Conservation (phyloP, 2,888 invertebrate species). For the Drosophila lutescens region DNA sequence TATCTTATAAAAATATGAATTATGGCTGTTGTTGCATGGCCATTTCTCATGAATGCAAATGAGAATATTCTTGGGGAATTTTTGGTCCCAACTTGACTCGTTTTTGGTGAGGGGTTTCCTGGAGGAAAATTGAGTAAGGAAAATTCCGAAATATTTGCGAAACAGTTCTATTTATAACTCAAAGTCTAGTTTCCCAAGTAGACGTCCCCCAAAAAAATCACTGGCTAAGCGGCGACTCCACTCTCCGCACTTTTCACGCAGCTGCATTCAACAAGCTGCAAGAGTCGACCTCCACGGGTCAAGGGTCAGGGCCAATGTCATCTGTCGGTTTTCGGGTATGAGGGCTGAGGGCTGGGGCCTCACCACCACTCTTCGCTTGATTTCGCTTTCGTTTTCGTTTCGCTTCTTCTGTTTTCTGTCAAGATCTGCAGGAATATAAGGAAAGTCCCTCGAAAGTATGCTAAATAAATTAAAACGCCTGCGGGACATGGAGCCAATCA, state of each 20-base stretch:
- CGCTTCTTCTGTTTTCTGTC: neutral
- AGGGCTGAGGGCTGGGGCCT: slow-evolving; percentile 18
- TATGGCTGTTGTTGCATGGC: too few relatives aligned
- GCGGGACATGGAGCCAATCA: slow-evolving; percentile 7
- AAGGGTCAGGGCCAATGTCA: slow-evolving; percentile 64
- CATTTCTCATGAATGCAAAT: too few relatives aligned
- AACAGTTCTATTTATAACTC: too few relatives aligned
- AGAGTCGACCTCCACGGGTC: slow-evolving; percentile 56
- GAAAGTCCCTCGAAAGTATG: slow-evolving; percentile 1
- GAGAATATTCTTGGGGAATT: too few relatives aligned
- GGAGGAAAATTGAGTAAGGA: neutral
- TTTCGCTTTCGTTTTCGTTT: slow-evolving; percentile 4
- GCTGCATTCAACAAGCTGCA: slow-evolving; percentile 69
- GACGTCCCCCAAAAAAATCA: neutral
- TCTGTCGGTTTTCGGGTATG: slow-evolving; percentile 18
- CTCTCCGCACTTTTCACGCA: neutral
- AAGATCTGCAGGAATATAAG: neutral
- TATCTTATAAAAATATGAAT: neutral
- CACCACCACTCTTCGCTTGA: slow-evolving; percentile 5
- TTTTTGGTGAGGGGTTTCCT: neutral
- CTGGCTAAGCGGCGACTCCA: neutral
- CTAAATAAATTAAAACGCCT: slow-evolving; percentile 1
- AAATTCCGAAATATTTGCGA: neutral
- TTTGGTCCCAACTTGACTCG: neutral
- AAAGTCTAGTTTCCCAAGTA: too few relatives aligned